Evolutionary conservation across 2,113 vertebrate genomes (phyloP).

Genomic region (Seriola dumerili): DNA sequence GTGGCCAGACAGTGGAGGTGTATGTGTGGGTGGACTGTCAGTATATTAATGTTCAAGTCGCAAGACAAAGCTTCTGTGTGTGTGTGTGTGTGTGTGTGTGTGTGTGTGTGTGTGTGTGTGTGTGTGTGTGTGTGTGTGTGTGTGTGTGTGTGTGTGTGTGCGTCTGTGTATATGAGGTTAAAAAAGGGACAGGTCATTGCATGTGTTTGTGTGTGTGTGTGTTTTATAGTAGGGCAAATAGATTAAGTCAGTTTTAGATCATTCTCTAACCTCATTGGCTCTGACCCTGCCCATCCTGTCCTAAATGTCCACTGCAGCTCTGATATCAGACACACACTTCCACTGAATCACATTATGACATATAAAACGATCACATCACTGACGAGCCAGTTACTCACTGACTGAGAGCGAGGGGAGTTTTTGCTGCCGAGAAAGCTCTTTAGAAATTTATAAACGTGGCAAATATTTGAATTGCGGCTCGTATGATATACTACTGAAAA

Average conservation of each 20-base stretch:
- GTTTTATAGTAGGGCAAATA: constrained; percentile 7
- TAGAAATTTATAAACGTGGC: neutral
- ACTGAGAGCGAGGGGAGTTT: neutral
- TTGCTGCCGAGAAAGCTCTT: constrained; percentile 8
- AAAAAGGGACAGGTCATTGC: constrained; percentile 7
- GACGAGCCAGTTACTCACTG: constrained; percentile 3
- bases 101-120: constrained; percentile 2
- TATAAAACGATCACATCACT: constrained; percentile 1
- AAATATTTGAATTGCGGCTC: constrained; percentile 1
- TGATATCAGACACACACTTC: constrained; percentile 22
- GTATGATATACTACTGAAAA: neutral
- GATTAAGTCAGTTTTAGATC: constrained; percentile 44
- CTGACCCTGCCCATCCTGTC: neutral
- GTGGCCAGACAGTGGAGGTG: constrained; percentile 51
- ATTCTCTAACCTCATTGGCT: constrained; percentile 23
- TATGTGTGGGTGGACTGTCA: constrained; percentile 50
- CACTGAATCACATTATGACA: neutral
- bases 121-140: constrained; percentile 7
- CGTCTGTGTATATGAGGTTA: neutral
- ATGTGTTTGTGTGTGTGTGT: constrained; percentile 11
- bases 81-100: neutral
- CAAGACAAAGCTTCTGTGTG: neutral
- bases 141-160: neutral
- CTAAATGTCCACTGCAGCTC: constrained; percentile 8
- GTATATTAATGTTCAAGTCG: constrained; percentile 25